phyloP scores from a whole-genome alignment of 2,113 vertebrate genomes.

The Pachyramphus minor region DNA sequence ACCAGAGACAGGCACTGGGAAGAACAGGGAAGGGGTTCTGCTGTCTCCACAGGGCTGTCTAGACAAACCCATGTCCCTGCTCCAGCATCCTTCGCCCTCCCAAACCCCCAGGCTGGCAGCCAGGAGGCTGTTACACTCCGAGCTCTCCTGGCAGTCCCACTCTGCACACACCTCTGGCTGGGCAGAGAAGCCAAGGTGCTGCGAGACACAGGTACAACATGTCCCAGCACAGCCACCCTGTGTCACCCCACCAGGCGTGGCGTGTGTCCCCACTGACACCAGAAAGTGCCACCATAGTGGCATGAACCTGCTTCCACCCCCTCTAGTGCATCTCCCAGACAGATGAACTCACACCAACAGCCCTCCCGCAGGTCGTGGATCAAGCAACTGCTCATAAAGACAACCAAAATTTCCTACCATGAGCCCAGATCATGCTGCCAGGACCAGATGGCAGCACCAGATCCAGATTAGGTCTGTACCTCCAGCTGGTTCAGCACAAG shows the following conservation, averaged over 20 bases:
- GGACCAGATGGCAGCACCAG: neutral
- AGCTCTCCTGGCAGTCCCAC: neutral
- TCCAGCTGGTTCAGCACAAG: neutral
- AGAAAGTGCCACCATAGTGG: neutral
- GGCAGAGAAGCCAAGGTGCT: neutral
- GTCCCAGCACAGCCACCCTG: fast-evolving
- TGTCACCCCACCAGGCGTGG: neutral
- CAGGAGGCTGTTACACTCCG: neutral
- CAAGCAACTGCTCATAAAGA: neutral
- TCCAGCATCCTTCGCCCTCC: neutral
- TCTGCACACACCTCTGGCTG: neutral
- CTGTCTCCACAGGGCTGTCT: neutral
- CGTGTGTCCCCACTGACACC: fast-evolving
- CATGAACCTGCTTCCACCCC: neutral
- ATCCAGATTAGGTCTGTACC: neutral
- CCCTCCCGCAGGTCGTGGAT: neutral
- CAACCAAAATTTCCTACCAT: neutral
- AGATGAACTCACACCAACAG: neutral
- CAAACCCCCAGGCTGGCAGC: neutral
- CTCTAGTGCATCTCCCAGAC: neutral
- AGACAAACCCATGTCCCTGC: neutral
- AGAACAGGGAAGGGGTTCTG: neutral
- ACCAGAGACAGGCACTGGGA: neutral
- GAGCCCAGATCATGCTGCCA: fast-evolving
- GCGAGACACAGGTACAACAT: fast-evolving